Base-by-base conservation (phyloP, 2,888 invertebrate genomes). In the Sarcophaga rosellei region DNA sequence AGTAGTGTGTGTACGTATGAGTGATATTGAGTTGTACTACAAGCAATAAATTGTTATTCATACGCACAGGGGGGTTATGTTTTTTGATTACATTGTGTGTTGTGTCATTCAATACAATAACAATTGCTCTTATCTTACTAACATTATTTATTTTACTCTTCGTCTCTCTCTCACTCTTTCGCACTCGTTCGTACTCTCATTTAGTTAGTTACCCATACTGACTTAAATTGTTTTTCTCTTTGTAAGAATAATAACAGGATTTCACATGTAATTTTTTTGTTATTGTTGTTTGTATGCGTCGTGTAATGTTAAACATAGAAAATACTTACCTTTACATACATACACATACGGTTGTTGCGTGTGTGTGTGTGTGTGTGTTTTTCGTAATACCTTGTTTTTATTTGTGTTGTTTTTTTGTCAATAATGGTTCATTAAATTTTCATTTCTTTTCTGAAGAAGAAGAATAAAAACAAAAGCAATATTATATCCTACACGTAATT, bases 351-450 rank as follows among this genome's bases (percentile, higher is more conserved):
- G 1, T 25, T 73, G 45, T 47, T 17, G 25, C 35, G 47, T 74
- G 35, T 62, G 25, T 66, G 35, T 17, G 3, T 53, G 4, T n/a
- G n/a, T n/a, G n/a, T n/a, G n/a, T n/a, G n/a, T n/a, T n/a, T n/a
- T 59, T 59, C 4, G 1, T 20, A 20, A 59, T 17, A 8, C 1
- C 20, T 15, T 15, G n/a, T 12, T 44, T 35, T 66, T 20, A 11
- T 10, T 79, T 75, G 17, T 57, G 15, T 62, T n/a, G n/a, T n/a
- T n/a, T 23, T n/a, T 4, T 62, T 76, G 70, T 45, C 59, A 68
- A 68, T 74, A 74, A 74, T 68, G 68, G 61, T 47, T 66, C 74
- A 70, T 77, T 65, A 82, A 77, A 61, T 73, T 72, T 72, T 77
- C 25, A 59, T 73, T 66, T 77, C 20, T 66, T 66, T 77, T 59